A percentile compares a stretch with the other conserved stretches of the same genome.
These are phyloP conservation scores for Acestrorhynchus altus DNA, from an alignment of 2,797 vertebrate species.

Conservation along the genomic window DNA sequence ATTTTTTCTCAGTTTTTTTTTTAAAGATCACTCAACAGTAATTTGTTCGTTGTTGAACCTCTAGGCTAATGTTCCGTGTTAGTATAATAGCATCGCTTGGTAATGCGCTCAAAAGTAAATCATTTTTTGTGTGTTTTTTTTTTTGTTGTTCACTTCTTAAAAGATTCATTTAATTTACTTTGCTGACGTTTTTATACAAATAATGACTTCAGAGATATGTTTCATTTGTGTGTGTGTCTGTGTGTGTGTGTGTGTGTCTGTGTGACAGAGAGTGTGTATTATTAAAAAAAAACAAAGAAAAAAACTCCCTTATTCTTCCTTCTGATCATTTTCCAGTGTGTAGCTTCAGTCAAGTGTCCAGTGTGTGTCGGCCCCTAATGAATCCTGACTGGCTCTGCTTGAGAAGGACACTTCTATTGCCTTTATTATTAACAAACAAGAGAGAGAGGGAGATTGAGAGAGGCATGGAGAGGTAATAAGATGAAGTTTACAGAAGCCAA, in stretches of 20 bases:
- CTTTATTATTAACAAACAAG: slow-evolving; percentile 73
- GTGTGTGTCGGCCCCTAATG: slow-evolving; percentile 54
- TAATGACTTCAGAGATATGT: slow-evolving; percentile 82
- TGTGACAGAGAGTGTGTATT: slow-evolving; percentile 40
- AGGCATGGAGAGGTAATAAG: slow-evolving; percentile 48
- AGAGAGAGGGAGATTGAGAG: slow-evolving; percentile 56
- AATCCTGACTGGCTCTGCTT: slow-evolving; percentile 58
- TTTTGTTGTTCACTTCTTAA: slow-evolving; percentile 65
- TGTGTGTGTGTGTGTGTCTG: slow-evolving; percentile 3
- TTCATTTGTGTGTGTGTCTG: slow-evolving; percentile 70
- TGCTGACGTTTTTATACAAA: slow-evolving; percentile 82
- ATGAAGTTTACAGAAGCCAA: neutral
- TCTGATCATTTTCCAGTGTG: too few species aligned
- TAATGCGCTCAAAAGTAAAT: slow-evolving; percentile 82
- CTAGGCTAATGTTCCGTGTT: slow-evolving; percentile 86
- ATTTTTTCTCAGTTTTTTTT: slow-evolving; percentile 70
- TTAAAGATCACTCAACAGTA: slow-evolving; percentile 85
- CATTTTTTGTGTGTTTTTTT: slow-evolving; percentile 55
- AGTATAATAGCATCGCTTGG: slow-evolving; percentile 80
- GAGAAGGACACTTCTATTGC: slow-evolving; percentile 34
- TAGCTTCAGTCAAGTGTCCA: neutral
- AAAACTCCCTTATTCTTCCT: neutral
- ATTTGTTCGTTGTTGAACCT: slow-evolving; percentile 79
- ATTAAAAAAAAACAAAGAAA: neutral
- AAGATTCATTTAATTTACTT: slow-evolving; percentile 82